These are phyloP conservation scores for Pteropus alecto DNA, from an alignment of 2,113 vertebrate genomes.

Conservation along the genomic window DNA sequence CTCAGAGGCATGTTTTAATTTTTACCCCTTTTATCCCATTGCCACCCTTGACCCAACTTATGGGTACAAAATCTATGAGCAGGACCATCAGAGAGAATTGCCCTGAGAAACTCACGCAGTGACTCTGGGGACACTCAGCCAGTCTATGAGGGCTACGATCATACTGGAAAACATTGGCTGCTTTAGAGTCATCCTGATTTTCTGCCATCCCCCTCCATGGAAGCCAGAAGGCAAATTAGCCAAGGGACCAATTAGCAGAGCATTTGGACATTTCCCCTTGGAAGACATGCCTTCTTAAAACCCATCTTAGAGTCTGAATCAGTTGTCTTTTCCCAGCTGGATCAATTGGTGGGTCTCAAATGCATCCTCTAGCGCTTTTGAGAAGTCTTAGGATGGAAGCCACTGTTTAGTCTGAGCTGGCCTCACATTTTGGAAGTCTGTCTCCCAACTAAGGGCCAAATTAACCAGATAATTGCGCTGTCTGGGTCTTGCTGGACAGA, in stretches of 20 bases:
- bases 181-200: not conserved
- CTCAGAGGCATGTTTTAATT: not conserved
- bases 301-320: not conserved
- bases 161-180: not conserved
- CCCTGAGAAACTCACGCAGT: not conserved
- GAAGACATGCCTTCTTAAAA: not conserved
- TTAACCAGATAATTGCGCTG: conserved; percentile 64
- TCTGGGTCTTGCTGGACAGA: conserved; percentile 63
- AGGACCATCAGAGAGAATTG: not conserved
- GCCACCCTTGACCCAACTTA: not conserved
- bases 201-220: not conserved
- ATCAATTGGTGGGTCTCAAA: not conserved
- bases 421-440: conserved; percentile 35
- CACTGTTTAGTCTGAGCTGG: conserved; percentile 71
- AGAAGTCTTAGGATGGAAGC: conserved; percentile 19
- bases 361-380: not conserved
- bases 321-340: not conserved
- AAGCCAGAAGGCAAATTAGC: conserved; percentile 25
- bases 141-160: not conserved
- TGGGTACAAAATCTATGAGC: not conserved
- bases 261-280: not conserved
- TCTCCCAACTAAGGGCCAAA: conserved; percentile 54
- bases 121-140: not conserved
- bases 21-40: not conserved
- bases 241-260: conserved; percentile 29